These are phyloP conservation scores for Cyrtorhinus lividipennis DNA, from an alignment of 1,140 invertebrate genomes.

Conservation along the genomic window DNA sequence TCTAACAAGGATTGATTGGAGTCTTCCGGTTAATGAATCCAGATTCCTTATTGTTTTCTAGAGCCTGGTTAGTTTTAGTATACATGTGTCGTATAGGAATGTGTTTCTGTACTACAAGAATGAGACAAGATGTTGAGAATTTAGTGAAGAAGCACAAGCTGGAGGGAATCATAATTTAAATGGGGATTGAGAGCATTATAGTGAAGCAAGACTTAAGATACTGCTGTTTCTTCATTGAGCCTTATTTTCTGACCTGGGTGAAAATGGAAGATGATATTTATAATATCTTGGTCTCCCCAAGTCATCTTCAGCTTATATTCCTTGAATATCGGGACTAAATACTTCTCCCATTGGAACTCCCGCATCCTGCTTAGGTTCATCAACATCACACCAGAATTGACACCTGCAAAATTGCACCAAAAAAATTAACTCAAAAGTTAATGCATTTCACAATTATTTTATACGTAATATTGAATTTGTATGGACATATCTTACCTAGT, in stretches of 20 bases:
- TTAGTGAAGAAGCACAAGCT: neutral
- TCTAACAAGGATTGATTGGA: no score
- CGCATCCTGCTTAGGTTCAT: conserved; percentile 92
- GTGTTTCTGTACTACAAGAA: no score
- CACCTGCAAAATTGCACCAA: conserved; percentile 39
- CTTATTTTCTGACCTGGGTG: conserved; percentile 45
- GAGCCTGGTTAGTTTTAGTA: no score
- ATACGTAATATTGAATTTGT: no score
- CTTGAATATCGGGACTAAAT: conserved; percentile 68
- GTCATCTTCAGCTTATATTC: conserved; percentile 76
- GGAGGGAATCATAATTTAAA: no score
- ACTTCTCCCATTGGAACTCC: conserved; percentile 65
- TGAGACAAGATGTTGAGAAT: no score
- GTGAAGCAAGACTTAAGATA: neutral
- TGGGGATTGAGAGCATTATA: neutral
- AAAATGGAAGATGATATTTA: conserved; percentile 89
- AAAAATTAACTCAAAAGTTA: no score
- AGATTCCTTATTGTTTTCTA: no score
- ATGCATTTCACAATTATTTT: neutral
- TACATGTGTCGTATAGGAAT: no score
- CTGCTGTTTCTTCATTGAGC: no score
- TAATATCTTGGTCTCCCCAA: conserved; percentile 96
- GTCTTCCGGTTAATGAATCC: no score
- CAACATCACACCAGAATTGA: conserved; percentile 93
- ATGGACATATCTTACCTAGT: conserved; percentile 41